Evolutionary conservation across 2,797 vertebrate genomes (phyloP), one percentile per base, ranked within the genome.

Genomic region (Zenarchopterus dispar): DNA sequence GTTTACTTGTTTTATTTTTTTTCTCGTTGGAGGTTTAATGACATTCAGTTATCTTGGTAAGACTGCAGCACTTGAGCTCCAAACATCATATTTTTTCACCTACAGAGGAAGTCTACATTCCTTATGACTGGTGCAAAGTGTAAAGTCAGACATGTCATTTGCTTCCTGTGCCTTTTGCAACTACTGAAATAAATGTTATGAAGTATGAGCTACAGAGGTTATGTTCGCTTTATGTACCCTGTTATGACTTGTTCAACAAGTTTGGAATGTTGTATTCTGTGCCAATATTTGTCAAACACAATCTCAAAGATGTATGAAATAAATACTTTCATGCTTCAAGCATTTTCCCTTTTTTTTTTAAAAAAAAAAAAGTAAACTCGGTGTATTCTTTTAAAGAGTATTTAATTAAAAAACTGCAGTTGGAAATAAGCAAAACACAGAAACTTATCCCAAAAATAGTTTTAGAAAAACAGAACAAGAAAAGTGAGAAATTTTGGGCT

Each of bases 361-460:
- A n/a, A n/a, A n/a, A n/a, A n/a, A n/a, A n/a, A n/a, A 10, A 62
- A 57, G 19, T 16, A 67, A 58, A 78, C 2, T 16, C 43, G 15
- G 16, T 39, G 13, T 39, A 3, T 39, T 22, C 22, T 63, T 81
- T 80, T 79, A 70, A 80, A 67, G 63, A 73, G 15, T 81, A 56
- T 89, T 88, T 85, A 89, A 80, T n/a, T 91, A 84, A 86, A 86
- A 28, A 87, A 84, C 24, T 18, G 44, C 60, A 77, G 62, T 16
- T 43, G 13, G n/a, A 15, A 80, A 73, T 61, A 68, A 79, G 56
- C 47, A 72, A 49, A 31, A 63, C 24, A 19, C 33, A 65, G 54
- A 70, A 73, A 65, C 6, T 21, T 15, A 17, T 41, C 53, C 10
- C 45, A 33, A 48, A 41, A 73, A 73, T 22, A 33, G 47, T 59